phyloP scores from a whole-genome alignment of 2,888 invertebrate genomes.

The Brenthis daphne region DNA sequence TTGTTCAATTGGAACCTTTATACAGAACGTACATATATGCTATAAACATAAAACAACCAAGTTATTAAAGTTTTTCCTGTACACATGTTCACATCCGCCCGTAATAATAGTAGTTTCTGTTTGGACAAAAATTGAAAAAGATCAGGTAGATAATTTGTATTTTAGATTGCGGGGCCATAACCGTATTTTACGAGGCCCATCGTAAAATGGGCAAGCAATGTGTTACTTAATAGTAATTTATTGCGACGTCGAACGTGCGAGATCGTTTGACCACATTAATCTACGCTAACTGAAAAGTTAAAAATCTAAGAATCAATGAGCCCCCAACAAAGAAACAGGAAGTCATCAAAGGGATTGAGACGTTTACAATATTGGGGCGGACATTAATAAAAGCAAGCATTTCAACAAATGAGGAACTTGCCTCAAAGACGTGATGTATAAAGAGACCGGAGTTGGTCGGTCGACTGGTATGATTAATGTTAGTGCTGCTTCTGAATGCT shows the following conservation, averaged over 20 bases:
- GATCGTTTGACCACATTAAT: slow-evolving; percentile 70
- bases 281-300: slow-evolving; percentile 65
- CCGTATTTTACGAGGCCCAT: slow-evolving; percentile 60
- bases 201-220: slow-evolving; percentile 71
- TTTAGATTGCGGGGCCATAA: slow-evolving; percentile 53
- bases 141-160: slow-evolving; percentile 66
- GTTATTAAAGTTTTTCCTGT: slow-evolving; percentile 15
- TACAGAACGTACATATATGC: neutral
- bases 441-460: slow-evolving; percentile 48
- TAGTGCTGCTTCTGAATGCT: slow-evolving; percentile 51
- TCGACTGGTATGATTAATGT: slow-evolving; percentile 70
- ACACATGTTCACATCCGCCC: slow-evolving; percentile 8
- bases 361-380: slow-evolving; percentile 67
- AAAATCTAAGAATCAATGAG: slow-evolving; percentile 56
- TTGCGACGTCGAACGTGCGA: slow-evolving; percentile 67
- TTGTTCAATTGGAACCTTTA: too few relatives aligned
- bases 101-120: slow-evolving; percentile 38
- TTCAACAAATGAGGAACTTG: slow-evolving; percentile 69
- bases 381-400: slow-evolving; percentile 64
- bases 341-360: slow-evolving; percentile 73
- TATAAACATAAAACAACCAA: slow-evolving; percentile 5
- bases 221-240: slow-evolving; percentile 80
- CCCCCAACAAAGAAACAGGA: slow-evolving; percentile 61
- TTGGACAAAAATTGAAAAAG: slow-evolving; percentile 47
- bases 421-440: slow-evolving; percentile 71